Evolutionary conservation across 2,888 invertebrate species (phyloP), one percentile per base, ranked within the genome.

Genomic region (Caenorhabditis sp.): DNA sequence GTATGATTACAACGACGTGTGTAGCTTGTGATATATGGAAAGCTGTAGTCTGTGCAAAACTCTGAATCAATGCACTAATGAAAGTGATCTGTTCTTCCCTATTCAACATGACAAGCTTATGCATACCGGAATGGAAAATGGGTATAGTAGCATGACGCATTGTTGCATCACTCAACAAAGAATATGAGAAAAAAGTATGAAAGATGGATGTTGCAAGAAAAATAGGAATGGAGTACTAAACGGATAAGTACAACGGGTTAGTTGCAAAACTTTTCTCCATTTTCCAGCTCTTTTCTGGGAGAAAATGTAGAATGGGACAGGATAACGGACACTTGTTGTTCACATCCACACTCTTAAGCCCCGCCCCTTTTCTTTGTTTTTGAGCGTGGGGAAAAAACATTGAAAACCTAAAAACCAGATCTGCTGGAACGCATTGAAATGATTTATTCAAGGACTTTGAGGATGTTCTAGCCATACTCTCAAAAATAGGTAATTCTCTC

Each of bases 131-230:
- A 47, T 47, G 20, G 47, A 11, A n/a, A 20, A 47, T n/a, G 18
- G 6, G 47, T 8, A 5, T 5, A 13, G 13, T n/a, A 40, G 40
- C 40, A 47, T 47, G 47, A 47, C 47, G 18, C 47, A 47, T 9
- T 50, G 18, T 58, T 69, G 50, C 56, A 56, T n/a, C n/a, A n/a
- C n/a, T n/a, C n/a, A n/a, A n/a, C 47, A 18, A 55, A 44, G 55
- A 15, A 67, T 40, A 44, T 32, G 51, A 4, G 24, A 61, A 22
- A 53, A 61, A 53, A n/a, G n/a, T n/a, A n/a, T n/a, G n/a, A n/a
- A n/a, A 70, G 56, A 44, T 8, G 37, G 20, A 58, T 71, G 62
- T 71, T 71, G 71, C 71, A 71, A 61, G 47, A 44, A 20, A 44
- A 35, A 13, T 37, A 58, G 40, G 35, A 11, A 13, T 11, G 55